Conservation (phyloP, 2,888 invertebrate genomes). For the Miltochrista miniata region DNA sequence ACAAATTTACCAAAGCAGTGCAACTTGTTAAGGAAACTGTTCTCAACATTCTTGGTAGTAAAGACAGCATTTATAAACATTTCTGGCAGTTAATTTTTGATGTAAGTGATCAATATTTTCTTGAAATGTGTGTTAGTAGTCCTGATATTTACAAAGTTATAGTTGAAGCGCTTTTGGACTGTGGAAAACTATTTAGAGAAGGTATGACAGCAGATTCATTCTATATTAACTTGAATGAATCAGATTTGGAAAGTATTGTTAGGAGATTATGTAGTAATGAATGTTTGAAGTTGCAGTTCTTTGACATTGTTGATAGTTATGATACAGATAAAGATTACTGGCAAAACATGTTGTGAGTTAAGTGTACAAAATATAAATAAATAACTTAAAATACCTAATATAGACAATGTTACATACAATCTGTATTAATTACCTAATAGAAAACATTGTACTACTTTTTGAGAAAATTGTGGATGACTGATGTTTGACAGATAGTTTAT, state of each 20-base stretch:
- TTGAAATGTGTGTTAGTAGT: slow-evolving; percentile 58
- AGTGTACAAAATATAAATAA: too few species aligned
- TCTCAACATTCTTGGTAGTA: slow-evolving; percentile 46
- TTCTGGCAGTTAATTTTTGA: slow-evolving; percentile 65
- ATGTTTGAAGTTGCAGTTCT: slow-evolving; percentile 64
- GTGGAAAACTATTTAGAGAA: slow-evolving; percentile 63
- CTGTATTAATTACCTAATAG: too few species aligned
- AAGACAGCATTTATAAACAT: slow-evolving; percentile 43
- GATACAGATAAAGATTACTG: slow-evolving; percentile 71
- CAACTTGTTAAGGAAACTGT: slow-evolving; percentile 46
- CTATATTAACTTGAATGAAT: slow-evolving; percentile 78
- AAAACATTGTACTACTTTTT: too few species aligned
- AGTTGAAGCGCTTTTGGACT: slow-evolving; percentile 63
- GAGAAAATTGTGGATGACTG: too few species aligned
- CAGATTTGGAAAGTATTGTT: slow-evolving; percentile 71
- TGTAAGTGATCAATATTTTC: slow-evolving; percentile 51
- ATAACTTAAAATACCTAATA: too few species aligned
- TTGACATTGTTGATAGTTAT: slow-evolving; percentile 68
- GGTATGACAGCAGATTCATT: slow-evolving; percentile 66
- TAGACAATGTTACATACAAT: too few species aligned
- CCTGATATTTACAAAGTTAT: slow-evolving; percentile 54
- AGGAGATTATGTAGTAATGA: slow-evolving; percentile 64
- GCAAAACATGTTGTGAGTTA: slow-evolving; percentile 48
- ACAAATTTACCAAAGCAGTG: slow-evolving; percentile 38
- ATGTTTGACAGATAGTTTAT: too few species aligned